phyloP scores from a whole-genome alignment of 35 echinoderm and acorn worm genomes.

The Anneissia japonica region DNA sequence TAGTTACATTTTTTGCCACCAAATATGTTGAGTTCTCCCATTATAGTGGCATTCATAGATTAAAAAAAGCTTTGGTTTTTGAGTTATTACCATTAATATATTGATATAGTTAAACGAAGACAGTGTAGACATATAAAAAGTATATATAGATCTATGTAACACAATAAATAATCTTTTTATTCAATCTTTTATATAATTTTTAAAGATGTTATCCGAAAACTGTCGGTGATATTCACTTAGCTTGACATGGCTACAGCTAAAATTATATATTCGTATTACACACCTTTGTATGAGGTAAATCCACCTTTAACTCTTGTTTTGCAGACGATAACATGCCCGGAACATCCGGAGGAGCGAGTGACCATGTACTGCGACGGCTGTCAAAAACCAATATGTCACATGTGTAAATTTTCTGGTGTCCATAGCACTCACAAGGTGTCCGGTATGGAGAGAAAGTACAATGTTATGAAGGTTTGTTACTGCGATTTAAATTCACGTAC shows the following conservation, averaged over 20 bases:
- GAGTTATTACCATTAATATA: no score
- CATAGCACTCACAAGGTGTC: constrained; percentile 78
- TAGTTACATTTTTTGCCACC: no score
- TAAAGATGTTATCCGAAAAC: not conserved
- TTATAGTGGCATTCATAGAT: no score
- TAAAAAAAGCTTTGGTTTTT: no score
- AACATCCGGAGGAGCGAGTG: constrained; percentile 77
- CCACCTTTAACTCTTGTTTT: not conserved
- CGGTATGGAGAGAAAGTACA: constrained; percentile 71
- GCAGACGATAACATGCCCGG: constrained; percentile 84
- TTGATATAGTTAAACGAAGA: no score
- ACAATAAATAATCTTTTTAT: no score
- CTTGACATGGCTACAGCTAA: not conserved
- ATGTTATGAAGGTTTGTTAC: constrained; percentile 58
- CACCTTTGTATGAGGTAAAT: not conserved
- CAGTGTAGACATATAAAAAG: no score
- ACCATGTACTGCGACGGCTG: constrained; percentile 96
- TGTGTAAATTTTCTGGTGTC: constrained; percentile 79
- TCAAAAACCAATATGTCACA: constrained; percentile 83
- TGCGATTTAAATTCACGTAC: not conserved
- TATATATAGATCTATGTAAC: no score
- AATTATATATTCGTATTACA: not conserved
- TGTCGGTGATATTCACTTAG: not conserved
- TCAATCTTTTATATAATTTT: no score
- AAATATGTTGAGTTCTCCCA: no score